phyloP scores from a whole-genome alignment of 2,797 vertebrate species.

The Sebastiscus albofasciatus region DNA sequence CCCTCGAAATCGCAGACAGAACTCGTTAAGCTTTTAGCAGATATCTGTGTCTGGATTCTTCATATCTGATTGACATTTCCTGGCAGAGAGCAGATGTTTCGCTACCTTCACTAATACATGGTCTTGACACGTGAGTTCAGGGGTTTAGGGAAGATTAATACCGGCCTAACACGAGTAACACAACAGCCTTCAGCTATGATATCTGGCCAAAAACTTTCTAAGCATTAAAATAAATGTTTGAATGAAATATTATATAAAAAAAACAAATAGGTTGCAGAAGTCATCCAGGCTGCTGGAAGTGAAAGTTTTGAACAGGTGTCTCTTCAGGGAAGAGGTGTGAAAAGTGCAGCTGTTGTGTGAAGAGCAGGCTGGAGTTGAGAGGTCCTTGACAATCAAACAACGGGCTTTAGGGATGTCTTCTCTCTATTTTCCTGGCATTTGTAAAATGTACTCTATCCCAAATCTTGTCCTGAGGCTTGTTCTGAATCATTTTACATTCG shows the following conservation, averaged over 20 bases:
- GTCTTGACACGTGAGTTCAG: neutral
- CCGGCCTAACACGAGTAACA: neutral
- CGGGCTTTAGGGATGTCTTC: slow-evolving; percentile 12
- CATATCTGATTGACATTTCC: slow-evolving; percentile 43
- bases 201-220: neutral
- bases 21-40: neutral
- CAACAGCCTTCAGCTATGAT: neutral
- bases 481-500: slow-evolving; percentile 32
- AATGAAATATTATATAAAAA: neutral
- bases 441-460: slow-evolving; percentile 18
- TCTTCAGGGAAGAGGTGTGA: slow-evolving; percentile 18
- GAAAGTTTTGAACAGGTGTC: neutral
- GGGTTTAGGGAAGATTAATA: neutral
- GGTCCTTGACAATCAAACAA: slow-evolving; percentile 27
- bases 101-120: neutral
- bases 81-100: neutral
- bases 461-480: slow-evolving; percentile 33
- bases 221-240: neutral
- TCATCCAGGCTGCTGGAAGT: neutral
- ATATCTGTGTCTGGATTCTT: neutral
- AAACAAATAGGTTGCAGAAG: slow-evolving; percentile 10
- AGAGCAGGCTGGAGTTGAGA: slow-evolving; percentile 12
- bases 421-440: slow-evolving; percentile 9
- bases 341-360: slow-evolving; percentile 11
- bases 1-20: neutral